Base-by-base conservation (phyloP, 2,888 invertebrate genomes). In the Nomada ruficornis region DNA sequence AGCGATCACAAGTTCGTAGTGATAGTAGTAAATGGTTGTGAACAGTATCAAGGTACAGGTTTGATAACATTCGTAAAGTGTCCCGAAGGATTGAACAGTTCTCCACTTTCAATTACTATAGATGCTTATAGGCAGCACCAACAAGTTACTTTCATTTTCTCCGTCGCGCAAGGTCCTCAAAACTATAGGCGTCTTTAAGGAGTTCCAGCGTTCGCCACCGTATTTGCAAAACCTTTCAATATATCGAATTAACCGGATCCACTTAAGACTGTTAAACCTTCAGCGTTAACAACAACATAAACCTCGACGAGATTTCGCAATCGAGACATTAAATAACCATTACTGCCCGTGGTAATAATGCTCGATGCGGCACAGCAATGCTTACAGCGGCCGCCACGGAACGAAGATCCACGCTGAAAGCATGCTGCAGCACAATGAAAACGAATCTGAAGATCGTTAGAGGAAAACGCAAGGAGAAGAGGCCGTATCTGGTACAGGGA, bases 311-410 rank as follows among this genome's bases (percentile, higher is more conserved):
- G 11, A 26, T 44, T 10, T 79, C 65, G 54, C 80, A 65, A 70
- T 59, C 62, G 55, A 15, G 13, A 26, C 26, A 44, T 63, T 69
- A 79, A 78, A 68, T 20, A 18, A 1, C 47, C 26, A 5, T 67
- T 55, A 54, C 18, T 18, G 2, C 3, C 4, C 44, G 23, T n/a
- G 36, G 60, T 9, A 36, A n/a, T 54, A 50, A 50, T 50, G 5
- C 18, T 18, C 50, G 0, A 18, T 50, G 18, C 15, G 18, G 1
- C 26, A 9, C 26, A 29, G 5, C 29, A 26, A n/a, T n/a, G 54
- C 54, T 10, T 54, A n/a, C 13, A 50, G 15, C 15, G 7, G 4
- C 54, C n/a, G 1, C 54, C n/a, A 1, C 54, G 2, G n/a, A 36
- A n/a, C 2, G 42, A 62, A 36, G n/a, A 62, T n/a, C 42, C 20